Evolutionary conservation across 2,888 invertebrate genomes (phyloP).

Genomic region (Coelogynopora nodosa): DNA sequence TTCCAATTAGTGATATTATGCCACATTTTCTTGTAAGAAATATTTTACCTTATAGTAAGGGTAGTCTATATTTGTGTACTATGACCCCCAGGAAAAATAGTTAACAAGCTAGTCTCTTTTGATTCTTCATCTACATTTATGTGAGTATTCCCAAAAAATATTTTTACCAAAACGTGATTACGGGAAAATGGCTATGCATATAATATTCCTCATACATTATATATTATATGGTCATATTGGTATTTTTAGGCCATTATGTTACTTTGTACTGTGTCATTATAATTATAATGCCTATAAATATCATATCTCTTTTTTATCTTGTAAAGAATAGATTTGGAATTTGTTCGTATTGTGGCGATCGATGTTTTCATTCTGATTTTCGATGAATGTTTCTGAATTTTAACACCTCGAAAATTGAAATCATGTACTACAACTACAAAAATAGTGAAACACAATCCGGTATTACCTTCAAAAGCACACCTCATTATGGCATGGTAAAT

Average conservation of each 20-base stretch:
- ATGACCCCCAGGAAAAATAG: no score
- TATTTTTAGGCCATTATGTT: not conserved
- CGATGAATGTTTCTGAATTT: not conserved
- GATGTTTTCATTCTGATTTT: not conserved
- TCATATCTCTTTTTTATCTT: not conserved
- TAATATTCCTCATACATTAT: not conserved
- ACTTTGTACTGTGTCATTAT: not conserved
- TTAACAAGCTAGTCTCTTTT: no score
- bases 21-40: no score
- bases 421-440: not conserved
- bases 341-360: no score
- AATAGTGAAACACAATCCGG: not conserved
- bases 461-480: not conserved
- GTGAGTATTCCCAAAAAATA: no score
- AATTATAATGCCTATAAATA: not conserved
- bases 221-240: not conserved
- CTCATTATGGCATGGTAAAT: not conserved
- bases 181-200: not conserved
- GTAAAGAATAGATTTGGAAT: no score
- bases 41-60: no score
- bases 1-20: no score
- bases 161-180: no score
- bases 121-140: no score
- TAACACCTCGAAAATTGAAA: not conserved
- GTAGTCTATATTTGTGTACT: no score